Conservation (phyloP, 2,113 vertebrate genomes). For the Laticauda laticaudata region DNA sequence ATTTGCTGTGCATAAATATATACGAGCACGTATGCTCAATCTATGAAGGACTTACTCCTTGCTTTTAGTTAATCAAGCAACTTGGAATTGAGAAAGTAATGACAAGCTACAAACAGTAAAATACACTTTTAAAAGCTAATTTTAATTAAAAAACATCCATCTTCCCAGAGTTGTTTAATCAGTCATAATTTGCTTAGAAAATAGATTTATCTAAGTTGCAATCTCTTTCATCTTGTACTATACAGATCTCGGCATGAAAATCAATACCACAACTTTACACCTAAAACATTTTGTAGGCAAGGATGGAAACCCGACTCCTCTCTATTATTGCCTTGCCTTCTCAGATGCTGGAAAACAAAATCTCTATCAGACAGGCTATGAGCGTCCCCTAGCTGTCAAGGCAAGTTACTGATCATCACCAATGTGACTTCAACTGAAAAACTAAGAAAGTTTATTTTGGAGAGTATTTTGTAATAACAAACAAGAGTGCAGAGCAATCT, state of each 20-base stretch:
- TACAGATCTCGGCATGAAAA: conserved; percentile 59
- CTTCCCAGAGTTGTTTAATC: conserved; percentile 54
- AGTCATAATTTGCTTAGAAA: conserved; percentile 58
- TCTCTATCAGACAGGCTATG: conserved; percentile 65
- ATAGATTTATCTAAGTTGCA: conserved; percentile 61
- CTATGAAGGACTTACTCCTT: neutral
- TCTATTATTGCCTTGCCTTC: conserved; percentile 29
- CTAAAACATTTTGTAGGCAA: conserved; percentile 49
- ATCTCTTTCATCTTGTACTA: conserved; percentile 52
- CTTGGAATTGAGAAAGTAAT: conserved; percentile 39
- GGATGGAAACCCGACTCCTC: conserved; percentile 9
- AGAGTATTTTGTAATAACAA: conserved; percentile 64
- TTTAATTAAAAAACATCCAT: conserved; percentile 58
- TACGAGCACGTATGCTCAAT: neutral
- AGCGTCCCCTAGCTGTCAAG: conserved; percentile 78
- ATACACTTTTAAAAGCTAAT: conserved; percentile 52
- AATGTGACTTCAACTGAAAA: conserved; percentile 41
- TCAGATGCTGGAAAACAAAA: conserved; percentile 6
- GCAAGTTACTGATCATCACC: conserved; percentile 48
- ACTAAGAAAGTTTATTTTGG: conserved; percentile 75
- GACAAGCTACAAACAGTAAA: conserved; percentile 8
- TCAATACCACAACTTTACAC: conserved; percentile 67
- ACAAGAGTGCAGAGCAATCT: conserved; percentile 29
- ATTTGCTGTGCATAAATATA: neutral
- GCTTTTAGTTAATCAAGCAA: conserved; percentile 23